Evolutionary conservation across 2,113 vertebrate genomes (phyloP), one percentile per base, ranked within the genome.

Genomic region (Malurus melanocephalus): DNA sequence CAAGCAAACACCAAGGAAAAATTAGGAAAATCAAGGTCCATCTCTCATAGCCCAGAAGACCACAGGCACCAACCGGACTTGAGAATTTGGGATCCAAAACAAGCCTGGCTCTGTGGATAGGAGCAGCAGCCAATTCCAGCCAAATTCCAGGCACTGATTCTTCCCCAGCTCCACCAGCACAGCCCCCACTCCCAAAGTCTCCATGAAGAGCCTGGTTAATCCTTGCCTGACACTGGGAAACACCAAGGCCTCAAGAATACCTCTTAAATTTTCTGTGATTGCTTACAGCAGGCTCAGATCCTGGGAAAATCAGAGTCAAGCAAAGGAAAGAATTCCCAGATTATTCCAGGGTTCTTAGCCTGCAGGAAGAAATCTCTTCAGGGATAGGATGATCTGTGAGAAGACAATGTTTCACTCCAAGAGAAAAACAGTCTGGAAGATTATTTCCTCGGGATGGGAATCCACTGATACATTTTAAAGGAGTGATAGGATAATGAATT

Each of bases 41-140:
- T 3, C 52, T 32, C 55, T 52, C 14, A 9, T 7, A 20, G 35
- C 16, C 1, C 2, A 35, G 52, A 30, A 42, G 71, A 53, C 2
- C 1, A 0, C n/a, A 52, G 19, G 7, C 20, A 8, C n/a, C 21
- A 49, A 21, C 0, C 0, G 7, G n/a, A n/a, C 12, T 49, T 1
- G 5, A 33, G 15, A n/a, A 13, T 57, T 21, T 2, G 43, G 80
- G 20, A 52, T 52, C 56, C 46, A 27, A 16, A 42, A 32, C 20
- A n/a, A 53, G 35, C 28, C 67, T 43, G 13, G 43, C 26, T 46
- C 57, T 17, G 16, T 7, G 17, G 38, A 28, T 6, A 17, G 43
- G 24, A 52, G 21, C 57, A 28, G 33, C 8, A 3, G 4, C 59
- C 19, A 65, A 33, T 38, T 19, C 48, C 33, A 35, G 53, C 6